Base-by-base conservation (phyloP, 2,113 vertebrate genomes). In the Delphinapterus leucas region DNA sequence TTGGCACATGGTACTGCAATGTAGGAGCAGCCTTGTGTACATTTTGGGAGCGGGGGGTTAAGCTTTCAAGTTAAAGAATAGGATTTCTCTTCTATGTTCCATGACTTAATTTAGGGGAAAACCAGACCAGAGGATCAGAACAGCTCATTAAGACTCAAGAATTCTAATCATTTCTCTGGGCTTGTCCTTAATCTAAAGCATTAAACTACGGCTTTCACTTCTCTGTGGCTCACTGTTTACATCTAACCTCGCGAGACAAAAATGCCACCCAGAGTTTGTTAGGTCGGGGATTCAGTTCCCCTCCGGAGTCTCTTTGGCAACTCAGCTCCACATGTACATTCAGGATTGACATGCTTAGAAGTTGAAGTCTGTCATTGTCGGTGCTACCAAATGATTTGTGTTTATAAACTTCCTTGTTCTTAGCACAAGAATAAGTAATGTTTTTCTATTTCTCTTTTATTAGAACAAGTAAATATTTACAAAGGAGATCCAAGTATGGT, bases 71-170 rank as follows among this genome's bases (percentile, higher is more conserved):
- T 53, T 89, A 95, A 96, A 95, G 70, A 86, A 88, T 2, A 68
- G 23, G 41, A 74, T 86, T 85, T 91, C 15, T 91, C 58, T 95
- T 88, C 41, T 60, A 33, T 41, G 58, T 74, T 28, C 74, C 67
- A 61, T 96, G 94, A 94, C n/a, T 73, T 97, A 80, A 95, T 58
- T 88, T 85, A 97, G 97, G 88, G 84, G 88, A 91, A 97, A 97
- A 67, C 95, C 97, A 94, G 93, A 87, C 44, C 17, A 38, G 70
- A 44, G n/a, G 26, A 41, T 61, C 67, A 70, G 36, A 92, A 81
- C 20, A 61, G 53, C 60, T 71, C 65, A 31, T 89, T 84, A 73
- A 94, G 88, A 17, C 70, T 61, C 73, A 85, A 88, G 96, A 93
- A 96, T 95, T 85, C 81, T 68, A 90, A 88, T 47, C n/a, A 36